Conservation (phyloP, 2,888 invertebrate species). For the Plagodis dolabraria region DNA sequence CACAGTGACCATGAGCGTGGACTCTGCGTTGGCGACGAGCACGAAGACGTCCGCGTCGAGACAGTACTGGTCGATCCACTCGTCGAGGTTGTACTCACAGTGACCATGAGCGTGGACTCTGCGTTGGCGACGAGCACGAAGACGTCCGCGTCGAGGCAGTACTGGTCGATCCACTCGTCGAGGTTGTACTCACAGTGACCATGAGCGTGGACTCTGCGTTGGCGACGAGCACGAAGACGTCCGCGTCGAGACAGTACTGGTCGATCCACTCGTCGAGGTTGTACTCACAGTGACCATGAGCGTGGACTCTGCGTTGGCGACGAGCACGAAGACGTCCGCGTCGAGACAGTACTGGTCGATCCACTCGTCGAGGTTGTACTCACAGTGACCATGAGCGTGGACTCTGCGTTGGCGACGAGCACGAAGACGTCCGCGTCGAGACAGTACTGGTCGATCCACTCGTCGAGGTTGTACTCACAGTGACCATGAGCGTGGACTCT, state of each 20-base stretch:
- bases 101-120: constrained; percentile 99
- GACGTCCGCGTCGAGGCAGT: constrained; percentile 99
- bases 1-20: constrained; percentile 98
- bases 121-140: constrained; percentile 99
- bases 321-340: constrained; percentile 99
- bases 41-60: constrained; percentile 99
- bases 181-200: constrained; percentile 96
- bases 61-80: constrained; percentile 99
- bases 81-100: constrained; percentile 96
- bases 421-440: constrained; percentile 99
- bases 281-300: constrained; percentile 96
- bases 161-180: constrained; percentile 99
- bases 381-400: constrained; percentile 98
- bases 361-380: constrained; percentile 97
- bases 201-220: constrained; percentile 99
- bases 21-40: constrained; percentile 99
- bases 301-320: constrained; percentile 99
- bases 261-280: constrained; percentile 99
- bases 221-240: constrained; percentile 99
- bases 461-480: constrained; percentile 96
- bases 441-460: constrained; percentile 99
- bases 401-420: constrained; percentile 99
- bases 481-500: constrained; percentile 99
- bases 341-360: constrained; percentile 99
- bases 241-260: constrained; percentile 99